Conservation (phyloP, 2,113 vertebrate species). For the Pholis gunnellus region DNA sequence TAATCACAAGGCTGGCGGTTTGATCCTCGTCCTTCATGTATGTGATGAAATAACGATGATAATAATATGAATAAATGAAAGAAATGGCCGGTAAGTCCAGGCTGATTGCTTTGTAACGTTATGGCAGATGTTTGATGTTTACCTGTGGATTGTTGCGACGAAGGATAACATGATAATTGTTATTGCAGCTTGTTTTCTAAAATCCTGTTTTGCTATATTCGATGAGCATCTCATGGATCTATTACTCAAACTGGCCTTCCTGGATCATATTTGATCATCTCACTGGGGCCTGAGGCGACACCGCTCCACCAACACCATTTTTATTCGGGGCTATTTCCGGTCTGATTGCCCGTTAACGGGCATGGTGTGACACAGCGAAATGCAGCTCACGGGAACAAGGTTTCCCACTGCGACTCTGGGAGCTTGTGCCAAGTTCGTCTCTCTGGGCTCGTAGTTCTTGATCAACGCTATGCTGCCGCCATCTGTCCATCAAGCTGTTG, state of each 20-base stretch:
- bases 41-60: no score
- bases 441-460: conserved; percentile 5
- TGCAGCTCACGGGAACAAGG: conserved; percentile 4
- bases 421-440: conserved; percentile 22
- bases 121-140: background rate
- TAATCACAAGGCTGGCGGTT: no score
- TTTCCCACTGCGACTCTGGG: conserved; percentile 17
- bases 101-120: background rate
- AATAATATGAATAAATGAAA: background rate
- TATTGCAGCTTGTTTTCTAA: background rate
- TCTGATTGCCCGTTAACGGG: background rate
- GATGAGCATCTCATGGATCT: background rate
- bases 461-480: conserved; percentile 8
- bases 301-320: background rate
- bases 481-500: conserved; percentile 16
- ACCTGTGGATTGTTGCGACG: background rate
- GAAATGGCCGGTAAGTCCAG: background rate
- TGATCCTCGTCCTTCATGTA: no score
- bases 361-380: conserved; percentile 24
- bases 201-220: background rate
- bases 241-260: background rate
- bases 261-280: background rate
- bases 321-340: background rate
- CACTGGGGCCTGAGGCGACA: background rate
- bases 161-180: background rate